Conservation (phyloP, 2,797 vertebrate genomes). For the Urophycis tenuis region DNA sequence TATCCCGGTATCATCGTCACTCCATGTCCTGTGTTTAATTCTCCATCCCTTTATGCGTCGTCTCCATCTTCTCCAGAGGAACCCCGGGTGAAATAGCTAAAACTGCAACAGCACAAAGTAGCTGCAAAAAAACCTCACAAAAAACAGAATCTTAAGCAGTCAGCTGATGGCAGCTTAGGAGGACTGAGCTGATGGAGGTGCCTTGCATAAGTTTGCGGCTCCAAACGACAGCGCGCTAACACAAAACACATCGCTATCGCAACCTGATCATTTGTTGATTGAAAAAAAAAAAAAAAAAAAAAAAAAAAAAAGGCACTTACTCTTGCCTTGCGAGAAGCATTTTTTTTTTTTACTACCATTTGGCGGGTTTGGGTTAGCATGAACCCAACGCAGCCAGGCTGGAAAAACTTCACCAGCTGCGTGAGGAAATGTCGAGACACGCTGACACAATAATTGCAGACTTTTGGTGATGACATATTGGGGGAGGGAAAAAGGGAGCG, state of each 20-base stretch:
- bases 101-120: background rate
- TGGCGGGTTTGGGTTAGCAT: conserved; percentile 38
- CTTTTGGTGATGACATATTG: conserved; percentile 27
- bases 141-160: too few relatives aligned
- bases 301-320: background rate
- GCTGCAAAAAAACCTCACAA: too few relatives aligned
- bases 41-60: too few relatives aligned
- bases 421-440: conserved; percentile 46
- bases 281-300: background rate
- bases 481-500: conserved; percentile 26
- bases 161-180: too few relatives aligned
- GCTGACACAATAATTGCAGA: conserved; percentile 55
- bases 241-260: too few relatives aligned
- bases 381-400: conserved; percentile 32
- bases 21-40: too few relatives aligned
- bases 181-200: too few relatives aligned
- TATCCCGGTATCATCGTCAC: too few relatives aligned
- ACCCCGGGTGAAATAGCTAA: background rate
- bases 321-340: background rate
- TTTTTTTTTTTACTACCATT: conserved; percentile 10
- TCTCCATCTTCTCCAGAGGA: too few relatives aligned
- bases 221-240: too few relatives aligned
- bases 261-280: too few relatives aligned
- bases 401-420: conserved; percentile 39
- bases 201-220: too few relatives aligned